Conservation (phyloP, 2,113 vertebrate species). For the Pluvianellus socialis region DNA sequence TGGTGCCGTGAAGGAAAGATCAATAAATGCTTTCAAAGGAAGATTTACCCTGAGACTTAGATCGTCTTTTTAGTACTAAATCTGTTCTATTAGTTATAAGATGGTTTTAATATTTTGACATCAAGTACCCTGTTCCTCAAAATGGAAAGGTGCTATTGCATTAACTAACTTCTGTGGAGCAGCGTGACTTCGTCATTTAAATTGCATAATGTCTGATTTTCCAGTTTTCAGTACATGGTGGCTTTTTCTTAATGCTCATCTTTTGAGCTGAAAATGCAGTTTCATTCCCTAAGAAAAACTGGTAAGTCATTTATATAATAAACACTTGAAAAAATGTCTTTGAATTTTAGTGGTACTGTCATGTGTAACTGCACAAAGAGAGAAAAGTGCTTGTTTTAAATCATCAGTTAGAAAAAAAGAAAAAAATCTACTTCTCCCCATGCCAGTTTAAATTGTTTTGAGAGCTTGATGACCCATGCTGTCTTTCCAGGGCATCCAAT, state of each 20-base stretch:
- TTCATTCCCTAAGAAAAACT: background rate
- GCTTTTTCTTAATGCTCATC: background rate
- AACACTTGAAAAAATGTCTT: background rate
- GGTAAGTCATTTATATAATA: background rate
- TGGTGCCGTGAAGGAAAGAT: conserved; percentile 27
- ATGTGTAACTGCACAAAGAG: background rate
- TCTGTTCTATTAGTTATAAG: conserved; percentile 20
- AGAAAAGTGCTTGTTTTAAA: background rate
- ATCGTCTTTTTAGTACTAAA: conserved; percentile 45
- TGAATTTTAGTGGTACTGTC: background rate
- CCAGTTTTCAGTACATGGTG: background rate
- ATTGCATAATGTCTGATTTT: background rate
- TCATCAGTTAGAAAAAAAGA: background rate
- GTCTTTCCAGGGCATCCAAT: background rate
- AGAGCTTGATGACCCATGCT: background rate
- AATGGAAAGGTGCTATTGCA: background rate
- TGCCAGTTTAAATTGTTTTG: background rate
- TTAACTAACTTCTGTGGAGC: conserved; percentile 5
- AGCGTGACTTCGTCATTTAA: background rate
- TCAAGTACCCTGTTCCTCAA: background rate
- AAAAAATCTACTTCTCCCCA: background rate
- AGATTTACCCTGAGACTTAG: conserved; percentile 41
- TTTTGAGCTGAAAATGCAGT: background rate
- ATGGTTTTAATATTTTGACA: conserved; percentile 23
- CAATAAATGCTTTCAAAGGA: conserved; percentile 66